Base-by-base conservation (phyloP, 2,113 vertebrate species). In the Triplophysa siluroides region DNA sequence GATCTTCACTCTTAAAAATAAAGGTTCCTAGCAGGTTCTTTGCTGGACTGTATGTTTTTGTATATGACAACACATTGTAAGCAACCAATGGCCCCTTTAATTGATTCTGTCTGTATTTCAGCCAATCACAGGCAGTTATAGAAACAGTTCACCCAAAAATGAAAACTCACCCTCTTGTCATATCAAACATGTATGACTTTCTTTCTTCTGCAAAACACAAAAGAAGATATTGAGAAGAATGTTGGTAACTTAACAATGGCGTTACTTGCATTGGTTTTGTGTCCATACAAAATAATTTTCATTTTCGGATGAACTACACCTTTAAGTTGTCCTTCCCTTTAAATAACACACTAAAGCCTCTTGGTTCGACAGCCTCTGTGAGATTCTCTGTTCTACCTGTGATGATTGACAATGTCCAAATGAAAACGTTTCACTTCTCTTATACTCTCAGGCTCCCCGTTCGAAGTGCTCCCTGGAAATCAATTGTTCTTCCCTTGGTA, bases 401-500 rank as follows among this genome's bases (percentile, higher is more conserved):
- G 8, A 47, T 63, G 41, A 54, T 58, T 60, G 79, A 58, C 63
- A 45, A 26, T 60, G n/a, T 60, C 60, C 33, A 74, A 67, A 66
- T 74, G 50, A 80, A 80, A 43, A 73, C 2, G 23, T 65, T n/a
- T 47, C 24, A 62, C 29, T 68, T 69, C 14, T 54, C 58, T 79
- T 43, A 24, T 33, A 33, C 60, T 78, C 47, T 74, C 50, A 2
- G 23, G 64, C 50, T 21, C 6, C 0, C 14, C 2, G 8, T n/a
- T 66, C 60, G 67, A 23, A 21, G 13, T 52, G 23, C 18, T 66
- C 38, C 43, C n/a, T n/a, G n/a, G 50, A 58, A 71, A 67, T 68
- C 67, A 68, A 33, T 61, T 80, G 5, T 78, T 29, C 60, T 38
- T 74, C 29, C 18, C 19, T 4, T 58, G n/a, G 61, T 43, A 70